phyloP scores from a whole-genome alignment of 2,113 vertebrate genomes.

The Platycercus adscitus region DNA sequence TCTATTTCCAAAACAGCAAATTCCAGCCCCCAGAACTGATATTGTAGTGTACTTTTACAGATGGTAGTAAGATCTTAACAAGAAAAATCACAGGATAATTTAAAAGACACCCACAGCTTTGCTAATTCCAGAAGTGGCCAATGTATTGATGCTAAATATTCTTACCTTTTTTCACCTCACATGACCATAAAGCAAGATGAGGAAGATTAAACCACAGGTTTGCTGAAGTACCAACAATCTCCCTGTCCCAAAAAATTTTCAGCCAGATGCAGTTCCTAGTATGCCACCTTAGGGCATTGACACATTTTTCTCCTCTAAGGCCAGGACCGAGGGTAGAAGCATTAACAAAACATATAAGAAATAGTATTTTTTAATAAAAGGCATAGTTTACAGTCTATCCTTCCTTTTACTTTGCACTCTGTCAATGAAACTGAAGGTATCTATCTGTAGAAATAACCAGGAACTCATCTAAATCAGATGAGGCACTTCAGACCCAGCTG shows the following conservation, averaged over 20 bases:
- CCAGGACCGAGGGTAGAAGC: background rate
- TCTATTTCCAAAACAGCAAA: background rate
- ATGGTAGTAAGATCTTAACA: background rate
- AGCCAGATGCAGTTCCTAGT: background rate
- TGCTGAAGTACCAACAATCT: background rate
- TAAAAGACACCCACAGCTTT: background rate
- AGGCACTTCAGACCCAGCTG: conserved; percentile 20
- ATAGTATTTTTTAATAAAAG: background rate
- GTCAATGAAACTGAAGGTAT: background rate
- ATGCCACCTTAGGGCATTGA: background rate
- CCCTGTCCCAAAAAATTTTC: background rate
- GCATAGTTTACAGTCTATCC: background rate
- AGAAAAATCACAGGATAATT: background rate
- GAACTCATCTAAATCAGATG: background rate
- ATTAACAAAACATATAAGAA: background rate
- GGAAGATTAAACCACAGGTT: background rate
- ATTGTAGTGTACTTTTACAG: background rate
- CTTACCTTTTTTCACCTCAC: conserved; percentile 8
- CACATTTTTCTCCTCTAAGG: background rate
- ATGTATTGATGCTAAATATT: background rate
- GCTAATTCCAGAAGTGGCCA: background rate
- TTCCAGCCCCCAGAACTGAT: background rate
- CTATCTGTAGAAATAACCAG: background rate
- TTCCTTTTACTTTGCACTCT: background rate
- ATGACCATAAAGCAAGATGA: background rate